Evolutionary conservation across 2,888 invertebrate species (phyloP).

Genomic region (Mantis religiosa): DNA sequence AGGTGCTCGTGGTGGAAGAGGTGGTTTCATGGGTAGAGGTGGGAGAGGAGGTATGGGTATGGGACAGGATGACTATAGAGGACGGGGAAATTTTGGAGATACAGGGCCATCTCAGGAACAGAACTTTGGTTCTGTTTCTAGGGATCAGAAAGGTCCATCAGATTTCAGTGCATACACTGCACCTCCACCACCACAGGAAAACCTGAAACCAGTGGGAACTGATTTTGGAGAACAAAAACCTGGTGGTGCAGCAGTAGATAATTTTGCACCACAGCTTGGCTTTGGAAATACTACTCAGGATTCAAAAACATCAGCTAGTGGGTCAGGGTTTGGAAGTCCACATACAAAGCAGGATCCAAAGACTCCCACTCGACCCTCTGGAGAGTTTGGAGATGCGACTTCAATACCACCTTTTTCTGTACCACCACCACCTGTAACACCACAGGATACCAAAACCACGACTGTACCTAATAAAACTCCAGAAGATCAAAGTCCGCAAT

Average conservation of each 20-base stretch:
- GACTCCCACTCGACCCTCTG: neutral
- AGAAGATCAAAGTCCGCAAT: neutral
- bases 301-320: neutral
- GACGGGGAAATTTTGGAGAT: neutral
- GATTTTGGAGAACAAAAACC: neutral
- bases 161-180: neutral
- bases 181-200: neutral
- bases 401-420: neutral
- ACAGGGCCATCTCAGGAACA: neutral
- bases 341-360: conserved; percentile 1
- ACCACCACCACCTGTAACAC: conserved; percentile 1
- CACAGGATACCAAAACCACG: neutral
- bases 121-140: neutral
- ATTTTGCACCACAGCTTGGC: neutral
- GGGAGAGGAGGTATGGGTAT: neutral
- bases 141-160: neutral
- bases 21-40: neutral
- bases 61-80: conserved; percentile 1
- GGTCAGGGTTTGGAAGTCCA: neutral
- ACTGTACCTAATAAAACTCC: neutral
- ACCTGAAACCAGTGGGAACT: neutral
- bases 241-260: neutral
- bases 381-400: neutral
- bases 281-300: neutral
- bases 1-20: neutral